These are phyloP conservation scores for Temnopleurus reevesii DNA, from an alignment of 53 echinoderm and acorn worm genomes.

Conservation along the genomic window DNA sequence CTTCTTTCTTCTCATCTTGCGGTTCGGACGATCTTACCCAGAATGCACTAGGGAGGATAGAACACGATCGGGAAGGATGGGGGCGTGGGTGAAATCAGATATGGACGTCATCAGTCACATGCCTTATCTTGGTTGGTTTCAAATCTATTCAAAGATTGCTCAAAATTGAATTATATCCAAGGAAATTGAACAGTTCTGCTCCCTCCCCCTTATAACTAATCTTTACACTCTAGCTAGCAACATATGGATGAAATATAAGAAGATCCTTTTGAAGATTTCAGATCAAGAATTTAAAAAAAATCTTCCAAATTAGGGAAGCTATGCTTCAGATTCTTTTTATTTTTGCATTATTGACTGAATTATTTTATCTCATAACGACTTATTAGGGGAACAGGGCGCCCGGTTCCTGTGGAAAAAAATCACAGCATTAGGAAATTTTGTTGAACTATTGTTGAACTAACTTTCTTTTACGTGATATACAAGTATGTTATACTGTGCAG, in stretches of 20 bases:
- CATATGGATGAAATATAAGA: background rate
- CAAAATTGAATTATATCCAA: background rate
- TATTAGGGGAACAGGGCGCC: no score
- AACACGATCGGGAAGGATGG: background rate
- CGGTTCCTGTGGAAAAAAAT: no score
- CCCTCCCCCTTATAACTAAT: background rate
- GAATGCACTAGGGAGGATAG: background rate
- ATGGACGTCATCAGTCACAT: background rate
- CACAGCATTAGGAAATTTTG: no score
- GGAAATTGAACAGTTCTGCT: background rate
- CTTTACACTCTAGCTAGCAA: background rate
- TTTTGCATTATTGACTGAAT: no score
- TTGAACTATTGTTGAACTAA: no score
- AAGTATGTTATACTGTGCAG: no score
- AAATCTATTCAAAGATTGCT: constrained; percentile 6
- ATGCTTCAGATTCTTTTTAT: no score
- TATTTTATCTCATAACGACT: no score
- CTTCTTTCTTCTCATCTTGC: background rate
- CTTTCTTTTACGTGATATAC: no score
- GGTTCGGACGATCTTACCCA: background rate
- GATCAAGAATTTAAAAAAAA: no score
- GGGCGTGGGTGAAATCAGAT: background rate
- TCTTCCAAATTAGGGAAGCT: no score
- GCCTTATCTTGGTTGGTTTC: background rate
- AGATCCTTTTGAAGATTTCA: no score